Percentiles rank a stretch among this genome's conserved stretches.
phyloP scores from a whole-genome alignment of 2,113 vertebrate genomes.

The Sylvietta virens region DNA sequence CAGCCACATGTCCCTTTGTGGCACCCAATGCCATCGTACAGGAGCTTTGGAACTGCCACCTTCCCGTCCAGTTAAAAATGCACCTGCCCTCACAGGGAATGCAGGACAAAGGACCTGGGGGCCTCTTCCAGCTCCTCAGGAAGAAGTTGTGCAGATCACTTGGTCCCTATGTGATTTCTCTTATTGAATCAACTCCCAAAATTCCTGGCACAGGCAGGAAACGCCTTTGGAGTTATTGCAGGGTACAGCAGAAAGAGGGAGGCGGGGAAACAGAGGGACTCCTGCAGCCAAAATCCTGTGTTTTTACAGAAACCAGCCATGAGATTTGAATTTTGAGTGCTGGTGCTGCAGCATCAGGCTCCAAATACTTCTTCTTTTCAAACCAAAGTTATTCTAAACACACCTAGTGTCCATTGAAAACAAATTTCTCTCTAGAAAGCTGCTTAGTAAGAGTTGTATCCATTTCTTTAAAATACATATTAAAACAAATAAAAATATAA shows the following conservation, averaged over 20 bases:
- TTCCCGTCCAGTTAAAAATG: background rate
- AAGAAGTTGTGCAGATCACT: background rate
- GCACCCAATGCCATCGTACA: background rate
- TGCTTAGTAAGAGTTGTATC: background rate
- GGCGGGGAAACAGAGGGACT: rapidly evolving
- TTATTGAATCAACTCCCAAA: background rate
- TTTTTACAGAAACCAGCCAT: rapidly evolving
- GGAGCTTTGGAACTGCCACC: background rate
- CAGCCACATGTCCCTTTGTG: constrained; percentile 38
- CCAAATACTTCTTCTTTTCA: background rate
- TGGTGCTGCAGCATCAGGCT: background rate
- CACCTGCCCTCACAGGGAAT: background rate
- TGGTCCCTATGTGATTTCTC: rapidly evolving
- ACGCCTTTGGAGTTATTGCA: background rate
- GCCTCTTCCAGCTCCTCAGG: background rate
- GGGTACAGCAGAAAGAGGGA: background rate
- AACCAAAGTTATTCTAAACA: background rate
- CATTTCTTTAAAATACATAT: background rate
- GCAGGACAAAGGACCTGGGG: background rate
- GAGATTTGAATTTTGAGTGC: rapidly evolving
- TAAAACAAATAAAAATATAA: background rate
- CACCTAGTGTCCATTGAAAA: background rate
- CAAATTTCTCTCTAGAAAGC: background rate
- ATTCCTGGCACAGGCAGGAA: background rate
- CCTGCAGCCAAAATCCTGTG: background rate